phyloP scores from a whole-genome alignment of 2,888 invertebrate genomes.

The Osmoderma eremita region DNA sequence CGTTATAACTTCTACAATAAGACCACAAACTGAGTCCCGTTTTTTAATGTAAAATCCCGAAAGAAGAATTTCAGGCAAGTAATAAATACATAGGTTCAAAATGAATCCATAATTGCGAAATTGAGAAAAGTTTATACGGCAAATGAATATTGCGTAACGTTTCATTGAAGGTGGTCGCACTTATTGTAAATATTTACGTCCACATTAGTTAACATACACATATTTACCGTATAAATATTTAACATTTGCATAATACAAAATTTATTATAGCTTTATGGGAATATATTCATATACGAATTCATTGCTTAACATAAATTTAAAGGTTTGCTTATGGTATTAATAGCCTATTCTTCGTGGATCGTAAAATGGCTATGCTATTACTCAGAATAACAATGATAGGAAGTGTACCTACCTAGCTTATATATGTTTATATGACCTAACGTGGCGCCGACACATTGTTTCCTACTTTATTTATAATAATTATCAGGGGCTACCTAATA shows the following conservation, averaged over 20 bases:
- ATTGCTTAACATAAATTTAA: slow-evolving; percentile 11
- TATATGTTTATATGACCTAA: not conserved
- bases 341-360: slow-evolving; percentile 15
- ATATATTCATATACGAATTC: not conserved
- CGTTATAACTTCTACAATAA: too few species aligned
- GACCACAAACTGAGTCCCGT: too few species aligned
- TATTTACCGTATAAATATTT: slow-evolving; percentile 5
- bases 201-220: not conserved
- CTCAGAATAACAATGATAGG: slow-evolving; percentile 17
- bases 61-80: too few species aligned
- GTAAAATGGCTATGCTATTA: slow-evolving; percentile 4
- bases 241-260: slow-evolving; percentile 5
- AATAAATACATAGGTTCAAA: too few species aligned
- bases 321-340: slow-evolving; percentile 6
- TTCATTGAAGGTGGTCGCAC: too few species aligned
- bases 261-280: slow-evolving; percentile 1
- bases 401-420: not conserved
- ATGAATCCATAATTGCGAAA: too few species aligned
- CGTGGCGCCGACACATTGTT: not conserved
- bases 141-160: too few species aligned
- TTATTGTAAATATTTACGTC: slow-evolving; percentile 10
- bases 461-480: slow-evolving; percentile 15
- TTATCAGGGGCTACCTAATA: not conserved
- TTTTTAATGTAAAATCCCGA: too few species aligned
- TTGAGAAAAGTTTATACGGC: too few species aligned